Evolutionary conservation across 2,113 vertebrate genomes (phyloP), one percentile per base, ranked within the genome.

Genomic region (Polypterus bichir): DNA sequence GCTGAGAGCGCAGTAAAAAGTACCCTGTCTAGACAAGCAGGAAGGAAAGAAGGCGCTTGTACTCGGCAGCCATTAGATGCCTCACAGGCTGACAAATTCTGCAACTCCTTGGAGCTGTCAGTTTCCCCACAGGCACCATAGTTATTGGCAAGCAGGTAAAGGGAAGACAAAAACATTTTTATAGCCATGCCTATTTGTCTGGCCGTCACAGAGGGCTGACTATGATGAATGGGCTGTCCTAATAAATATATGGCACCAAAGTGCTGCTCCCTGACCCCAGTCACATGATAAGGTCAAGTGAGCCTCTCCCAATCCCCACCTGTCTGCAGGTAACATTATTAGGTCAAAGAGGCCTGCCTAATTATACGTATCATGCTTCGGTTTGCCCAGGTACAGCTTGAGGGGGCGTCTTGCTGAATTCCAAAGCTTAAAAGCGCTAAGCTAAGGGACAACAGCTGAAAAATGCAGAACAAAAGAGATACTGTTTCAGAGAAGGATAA

Each of bases 281-380:
- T 83, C 86, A 89, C 76, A 82, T 81, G 84, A 88, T 77, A 80
- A 77, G 78, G 79, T 80, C 77, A 79, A 76, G 68, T 69, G 74
- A 85, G 80, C 72, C 75, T 70, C 71, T 70, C 79, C 72, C 73
- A 83, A 77, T 80, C 82, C 79, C 82, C 84, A 81, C 82, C 86
- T 86, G 86, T 80, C 80, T 76, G 66, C 67, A 72, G 71, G 78
- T 80, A 84, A 89, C 83, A 87, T 86, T 78, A 71, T 54, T 7
- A 70, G 80, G 81, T 85, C 79, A 84, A 86, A 69, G 55, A 72
- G 69, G 71, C 65, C 68, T 66, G 63, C 77, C 69, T 77, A 78
- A 87, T 88, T 83, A 83, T 81, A 77, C 69, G 71, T 69, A 77
- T 78, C 75, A 59, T 73, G 81, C 74, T 79, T 69, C 75, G 68